Conservation (phyloP, 2,797 vertebrate genomes). For the Kryptopterus vitreolus region DNA sequence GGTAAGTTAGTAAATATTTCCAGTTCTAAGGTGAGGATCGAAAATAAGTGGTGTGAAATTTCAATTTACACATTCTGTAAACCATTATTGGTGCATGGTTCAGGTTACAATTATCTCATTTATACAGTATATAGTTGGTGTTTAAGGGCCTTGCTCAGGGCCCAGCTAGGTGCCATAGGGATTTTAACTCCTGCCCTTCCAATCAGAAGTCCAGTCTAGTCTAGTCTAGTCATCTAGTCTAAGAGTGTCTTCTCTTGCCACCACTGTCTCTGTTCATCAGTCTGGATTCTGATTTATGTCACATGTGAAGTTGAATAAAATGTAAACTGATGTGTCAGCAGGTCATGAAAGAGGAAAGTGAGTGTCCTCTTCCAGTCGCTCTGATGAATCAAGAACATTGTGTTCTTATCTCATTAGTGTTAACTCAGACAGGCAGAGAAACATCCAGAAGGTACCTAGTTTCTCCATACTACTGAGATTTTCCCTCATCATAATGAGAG, state of each 20-base stretch:
- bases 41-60: too few relatives aligned
- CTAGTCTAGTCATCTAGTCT: too few relatives aligned
- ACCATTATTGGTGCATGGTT: too few relatives aligned
- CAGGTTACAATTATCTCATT: too few relatives aligned
- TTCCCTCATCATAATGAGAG: background rate
- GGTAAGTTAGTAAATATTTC: too few relatives aligned
- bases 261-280: background rate
- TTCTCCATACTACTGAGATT: background rate
- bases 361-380: background rate
- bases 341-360: background rate
- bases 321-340: background rate
- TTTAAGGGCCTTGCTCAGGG: too few relatives aligned
- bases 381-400: background rate
- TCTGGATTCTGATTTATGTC: background rate
- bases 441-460: background rate
- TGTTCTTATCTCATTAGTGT: background rate
- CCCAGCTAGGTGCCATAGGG: too few relatives aligned
- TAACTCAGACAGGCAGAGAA: background rate
- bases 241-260: background rate
- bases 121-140: too few relatives aligned
- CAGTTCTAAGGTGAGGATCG: too few relatives aligned
- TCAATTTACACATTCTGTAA: too few relatives aligned
- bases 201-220: too few relatives aligned
- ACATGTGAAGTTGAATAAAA: background rate
- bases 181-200: too few relatives aligned